Evolutionary conservation across 1,140 invertebrate genomes (phyloP), one percentile per base, ranked within the genome.

Genomic region (Homalodisca vitripennis): DNA sequence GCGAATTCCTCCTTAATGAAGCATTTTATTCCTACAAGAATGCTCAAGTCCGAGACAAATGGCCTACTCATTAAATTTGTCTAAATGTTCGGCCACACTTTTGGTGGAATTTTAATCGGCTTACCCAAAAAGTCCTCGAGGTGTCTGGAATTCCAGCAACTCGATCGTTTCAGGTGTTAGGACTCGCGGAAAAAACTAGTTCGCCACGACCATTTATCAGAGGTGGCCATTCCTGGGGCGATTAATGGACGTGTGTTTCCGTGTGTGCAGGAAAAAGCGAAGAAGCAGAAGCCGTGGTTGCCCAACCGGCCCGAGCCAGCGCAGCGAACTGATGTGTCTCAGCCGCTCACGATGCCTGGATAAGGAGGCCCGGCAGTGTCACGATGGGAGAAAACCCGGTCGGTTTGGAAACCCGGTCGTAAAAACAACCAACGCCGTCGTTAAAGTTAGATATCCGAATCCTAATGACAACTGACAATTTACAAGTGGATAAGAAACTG

Each of bases 161-260:
- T 51, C 48, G 48, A 51, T 51, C 48, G n/a, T 3, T 12, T 51
- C 3, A 51, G 48, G 48, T 51, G 48, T 51, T 51, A 51, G 48
- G 48, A 3, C 22, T 51, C 22, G 3, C n/a, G 17, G n/a, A 51
- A 51, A 22, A 51, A 51, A 51, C 48, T 51, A 51, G 48, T 51
- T 51, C n/a, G 17, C 48, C 22, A 22, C 22, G 22, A 20, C 22
- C 48, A 51, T 51, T 51, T 51, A 51, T 51, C 48, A 10, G 48
- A 51, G 14, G 14, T 14, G n/a, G 48, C 48, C 48, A 51, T 51
- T 51, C n/a, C 3, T n/a, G n/a, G n/a, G 6, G 22, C 48, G 48
- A 51, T 51, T 51, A 51, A 51, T 51, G 48, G 48, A 51, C 14
- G 17, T 20, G 48, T 51, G 22, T 51, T 51, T 51, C n/a, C 48